Percentiles rank a stretch among this genome's conserved stretches.
These are phyloP conservation scores for Ethmia dodecea DNA, from an alignment of 2,888 invertebrate species.

Conservation along the genomic window DNA sequence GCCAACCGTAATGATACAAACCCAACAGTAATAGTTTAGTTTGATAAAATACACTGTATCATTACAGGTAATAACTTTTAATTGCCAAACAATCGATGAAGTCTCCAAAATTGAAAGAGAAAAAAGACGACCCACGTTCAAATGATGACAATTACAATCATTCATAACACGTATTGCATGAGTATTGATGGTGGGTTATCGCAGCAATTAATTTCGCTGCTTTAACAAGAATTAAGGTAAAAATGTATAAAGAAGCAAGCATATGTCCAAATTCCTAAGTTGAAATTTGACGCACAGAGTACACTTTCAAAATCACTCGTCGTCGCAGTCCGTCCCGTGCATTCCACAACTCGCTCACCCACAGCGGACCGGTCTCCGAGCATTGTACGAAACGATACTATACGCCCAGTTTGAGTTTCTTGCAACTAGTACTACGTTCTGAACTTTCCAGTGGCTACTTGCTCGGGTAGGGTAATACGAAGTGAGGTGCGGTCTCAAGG, in stretches of 20 bases:
- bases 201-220: conserved; percentile 20
- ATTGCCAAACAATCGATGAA: conserved; percentile 46
- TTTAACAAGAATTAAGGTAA: conserved; percentile 24
- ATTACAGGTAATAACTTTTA: conserved; percentile 54
- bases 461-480: conserved; percentile 47
- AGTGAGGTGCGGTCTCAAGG: conserved; percentile 69
- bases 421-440: conserved; percentile 32
- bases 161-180: conserved; percentile 3
- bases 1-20: conserved; percentile 39
- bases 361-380: conserved; percentile 72
- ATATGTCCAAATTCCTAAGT: conserved; percentile 36
- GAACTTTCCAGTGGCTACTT: conserved; percentile 34
- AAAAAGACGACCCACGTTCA: conserved; percentile 30
- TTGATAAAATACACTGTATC: conserved; percentile 33
- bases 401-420: conserved; percentile 46
- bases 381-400: conserved; percentile 63
- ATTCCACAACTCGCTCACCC: conserved; percentile 76
- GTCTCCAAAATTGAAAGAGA: conserved; percentile 31
- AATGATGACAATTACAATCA: conserved; percentile 20
- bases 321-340: conserved; percentile 62
- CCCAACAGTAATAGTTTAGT: conserved; percentile 26
- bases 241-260: conserved; percentile 17
- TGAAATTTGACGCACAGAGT: conserved; percentile 47
- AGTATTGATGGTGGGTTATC: neutral
- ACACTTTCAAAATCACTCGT: conserved; percentile 72